phyloP scores from a whole-genome alignment of 2,888 invertebrate species.

The Mechanitis mazaeus region DNA sequence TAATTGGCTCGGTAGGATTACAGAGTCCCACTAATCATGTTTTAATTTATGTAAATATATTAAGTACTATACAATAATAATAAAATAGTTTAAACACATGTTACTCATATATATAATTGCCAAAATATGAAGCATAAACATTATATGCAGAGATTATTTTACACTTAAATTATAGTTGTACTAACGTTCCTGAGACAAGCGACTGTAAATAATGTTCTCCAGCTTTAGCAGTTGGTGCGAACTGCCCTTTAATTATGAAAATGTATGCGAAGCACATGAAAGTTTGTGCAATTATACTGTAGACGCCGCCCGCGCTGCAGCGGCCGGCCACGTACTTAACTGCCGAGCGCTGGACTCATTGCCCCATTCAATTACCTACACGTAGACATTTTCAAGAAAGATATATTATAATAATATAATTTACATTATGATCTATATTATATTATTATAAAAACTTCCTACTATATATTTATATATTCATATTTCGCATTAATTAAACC shows the following conservation, averaged over 20 bases:
- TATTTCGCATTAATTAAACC: conserved; percentile 12
- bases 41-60: no score
- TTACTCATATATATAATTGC: no score
- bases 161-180: conserved; percentile 5
- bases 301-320: conserved; percentile 53
- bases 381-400: conserved; percentile 42
- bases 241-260: conserved; percentile 74
- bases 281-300: conserved; percentile 72
- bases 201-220: conserved; percentile 57
- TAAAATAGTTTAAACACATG: no score
- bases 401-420: conserved; percentile 42
- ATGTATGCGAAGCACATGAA: conserved; percentile 75
- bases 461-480: neutral
- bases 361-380: conserved; percentile 67
- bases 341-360: conserved; percentile 54
- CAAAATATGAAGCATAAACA: no score
- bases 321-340: conserved; percentile 60
- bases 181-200: conserved; percentile 49
- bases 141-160: no score
- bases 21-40: no score
- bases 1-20: no score
- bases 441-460: neutral
- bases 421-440: neutral
- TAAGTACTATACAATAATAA: no score
- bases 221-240: conserved; percentile 61